These are phyloP conservation scores for Eristalis arbustorum DNA, from an alignment of 2,888 invertebrate genomes.

Conservation along the genomic window DNA sequence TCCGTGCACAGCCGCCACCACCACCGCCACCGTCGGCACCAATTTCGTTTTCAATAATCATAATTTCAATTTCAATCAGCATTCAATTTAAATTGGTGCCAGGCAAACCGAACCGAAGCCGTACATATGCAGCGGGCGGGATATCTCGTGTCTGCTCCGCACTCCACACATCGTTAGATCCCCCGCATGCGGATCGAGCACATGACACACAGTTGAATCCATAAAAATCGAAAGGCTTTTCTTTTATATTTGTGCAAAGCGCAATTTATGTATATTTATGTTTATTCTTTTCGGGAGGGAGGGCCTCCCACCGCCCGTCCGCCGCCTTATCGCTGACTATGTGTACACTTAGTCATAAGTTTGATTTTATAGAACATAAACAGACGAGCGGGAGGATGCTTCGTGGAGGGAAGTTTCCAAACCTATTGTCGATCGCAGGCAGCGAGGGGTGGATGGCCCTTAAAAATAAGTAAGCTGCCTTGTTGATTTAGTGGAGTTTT, in stretches of 20 bases:
- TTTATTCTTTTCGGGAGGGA: slow-evolving; percentile 1
- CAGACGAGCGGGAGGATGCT: background rate
- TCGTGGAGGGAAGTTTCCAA: background rate
- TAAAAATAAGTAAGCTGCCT: background rate
- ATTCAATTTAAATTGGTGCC: slow-evolving; percentile 64
- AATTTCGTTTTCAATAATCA: slow-evolving; percentile 63
- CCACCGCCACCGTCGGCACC: background rate
- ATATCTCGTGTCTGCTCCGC: background rate
- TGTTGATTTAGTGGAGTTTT: background rate
- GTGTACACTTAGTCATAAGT: slow-evolving; percentile 35
- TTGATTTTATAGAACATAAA: slow-evolving; percentile 48
- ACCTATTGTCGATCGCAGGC: background rate
- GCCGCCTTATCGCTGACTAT: background rate
- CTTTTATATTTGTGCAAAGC: slow-evolving; percentile 51
- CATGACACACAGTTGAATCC: slow-evolving; percentile 25
- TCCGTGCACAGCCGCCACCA: background rate
- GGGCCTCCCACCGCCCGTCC: background rate
- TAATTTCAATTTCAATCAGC: slow-evolving; percentile 69
- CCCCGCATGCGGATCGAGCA: background rate
- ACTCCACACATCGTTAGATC: background rate
- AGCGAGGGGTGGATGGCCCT: background rate
- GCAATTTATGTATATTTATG: slow-evolving; percentile 49
- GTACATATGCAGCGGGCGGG: background rate
- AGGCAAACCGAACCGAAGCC: background rate
- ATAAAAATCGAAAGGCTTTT: slow-evolving; percentile 55